phyloP scores from a whole-genome alignment of 2,888 invertebrate species.

The Halocaridina rubra region DNA sequence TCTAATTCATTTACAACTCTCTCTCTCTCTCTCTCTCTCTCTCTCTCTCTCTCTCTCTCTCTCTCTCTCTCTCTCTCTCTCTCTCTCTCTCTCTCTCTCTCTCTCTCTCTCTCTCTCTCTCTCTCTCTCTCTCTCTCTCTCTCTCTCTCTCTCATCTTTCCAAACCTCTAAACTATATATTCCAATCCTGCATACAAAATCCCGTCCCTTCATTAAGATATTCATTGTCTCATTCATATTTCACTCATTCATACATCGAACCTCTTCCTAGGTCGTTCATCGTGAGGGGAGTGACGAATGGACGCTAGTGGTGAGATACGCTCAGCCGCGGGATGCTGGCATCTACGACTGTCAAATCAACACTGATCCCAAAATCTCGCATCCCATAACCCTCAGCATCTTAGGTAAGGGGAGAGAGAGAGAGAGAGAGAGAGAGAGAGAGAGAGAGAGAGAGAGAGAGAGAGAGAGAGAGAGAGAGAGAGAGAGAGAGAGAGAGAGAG shows the following conservation, averaged over 20 bases:
- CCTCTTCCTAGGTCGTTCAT: slow-evolving; percentile 6
- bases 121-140: not conserved
- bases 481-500: too few relatives aligned
- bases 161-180: not conserved
- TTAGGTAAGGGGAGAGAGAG: too few relatives aligned
- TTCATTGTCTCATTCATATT: not conserved
- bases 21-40: not conserved
- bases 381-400: not conserved
- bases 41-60: not conserved
- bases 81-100: not conserved
- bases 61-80: not conserved
- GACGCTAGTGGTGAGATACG: slow-evolving; percentile 28
- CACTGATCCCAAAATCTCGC: slow-evolving; percentile 30
- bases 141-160: not conserved
- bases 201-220: not conserved
- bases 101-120: not conserved
- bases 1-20: too few relatives aligned
- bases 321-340: slow-evolving; percentile 31
- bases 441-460: too few relatives aligned
- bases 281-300: slow-evolving; percentile 23
- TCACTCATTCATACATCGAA: not conserved
- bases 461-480: too few relatives aligned
- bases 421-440: too few relatives aligned
- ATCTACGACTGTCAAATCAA: slow-evolving; percentile 39
- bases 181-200: not conserved